Percentiles rank a stretch among this genome's conserved stretches.
These are phyloP conservation scores for Arion vulgaris DNA, from an alignment of 1,140 invertebrate genomes.

Conservation along the genomic window DNA sequence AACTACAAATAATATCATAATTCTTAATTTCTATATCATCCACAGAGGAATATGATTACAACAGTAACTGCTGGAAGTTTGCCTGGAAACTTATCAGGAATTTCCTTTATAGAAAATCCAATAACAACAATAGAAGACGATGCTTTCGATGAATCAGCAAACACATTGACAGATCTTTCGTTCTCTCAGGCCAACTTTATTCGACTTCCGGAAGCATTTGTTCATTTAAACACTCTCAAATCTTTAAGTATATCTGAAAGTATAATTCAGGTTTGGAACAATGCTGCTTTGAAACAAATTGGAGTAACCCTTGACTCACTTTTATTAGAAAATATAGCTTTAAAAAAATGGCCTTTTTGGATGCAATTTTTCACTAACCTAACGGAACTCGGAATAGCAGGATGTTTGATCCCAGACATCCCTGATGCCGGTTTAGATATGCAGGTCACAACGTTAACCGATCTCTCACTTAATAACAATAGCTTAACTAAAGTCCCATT, in stretches of 20 bases:
- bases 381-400: neutral
- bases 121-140: slow-evolving; percentile 6
- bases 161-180: neutral
- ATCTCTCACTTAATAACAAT: neutral
- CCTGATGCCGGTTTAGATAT: neutral
- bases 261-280: neutral
- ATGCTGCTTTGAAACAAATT: neutral
- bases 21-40: neutral
- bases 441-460: neutral
- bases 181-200: neutral
- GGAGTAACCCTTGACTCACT: neutral
- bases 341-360: neutral
- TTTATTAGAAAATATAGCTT: neutral
- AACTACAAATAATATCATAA: too few species aligned
- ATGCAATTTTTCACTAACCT: neutral
- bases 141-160: neutral
- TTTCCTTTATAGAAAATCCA: neutral
- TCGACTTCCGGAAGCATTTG: neutral
- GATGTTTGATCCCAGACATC: neutral
- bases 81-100: neutral
- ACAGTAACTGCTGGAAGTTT: neutral
- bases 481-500: neutral
- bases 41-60: neutral
- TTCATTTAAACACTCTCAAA: neutral
- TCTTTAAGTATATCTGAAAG: neutral